phyloP scores from a whole-genome alignment of 2,888 invertebrate genomes.

The Noctua janthina region DNA sequence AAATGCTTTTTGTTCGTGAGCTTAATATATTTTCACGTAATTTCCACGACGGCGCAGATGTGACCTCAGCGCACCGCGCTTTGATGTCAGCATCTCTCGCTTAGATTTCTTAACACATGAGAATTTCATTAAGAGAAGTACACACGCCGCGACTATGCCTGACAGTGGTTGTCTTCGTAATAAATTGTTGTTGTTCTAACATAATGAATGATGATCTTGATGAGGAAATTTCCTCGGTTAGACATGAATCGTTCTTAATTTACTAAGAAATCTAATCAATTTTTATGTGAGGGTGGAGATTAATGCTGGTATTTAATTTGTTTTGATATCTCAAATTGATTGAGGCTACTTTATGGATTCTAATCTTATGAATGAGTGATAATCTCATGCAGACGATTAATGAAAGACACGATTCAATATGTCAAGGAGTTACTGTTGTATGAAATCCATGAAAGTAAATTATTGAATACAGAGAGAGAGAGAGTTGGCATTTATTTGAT shows the following conservation, averaged over 20 bases:
- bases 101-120: conserved; percentile 66
- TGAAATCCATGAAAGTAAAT: not conserved
- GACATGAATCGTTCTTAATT: conserved; percentile 18
- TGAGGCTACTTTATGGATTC: not conserved
- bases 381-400: not conserved
- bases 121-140: conserved; percentile 66
- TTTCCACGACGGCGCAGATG: conserved; percentile 67
- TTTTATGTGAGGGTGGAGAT: not conserved
- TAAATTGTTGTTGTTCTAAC: conserved; percentile 52
- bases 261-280: conserved; percentile 9
- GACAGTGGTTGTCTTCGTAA: conserved; percentile 55
- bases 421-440: not conserved
- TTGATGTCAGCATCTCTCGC: conserved; percentile 69
- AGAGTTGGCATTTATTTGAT: conserved; percentile 21
- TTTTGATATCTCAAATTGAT: not conserved
- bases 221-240: conserved; percentile 34
- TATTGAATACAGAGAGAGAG: conserved; percentile 8
- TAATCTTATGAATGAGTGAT: conserved; percentile 1
- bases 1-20: conserved; percentile 63
- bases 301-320: conserved; percentile 11
- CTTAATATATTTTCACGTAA: conserved; percentile 68
- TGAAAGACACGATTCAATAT: not conserved
- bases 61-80: conserved; percentile 55
- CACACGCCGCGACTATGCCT: conserved; percentile 36
- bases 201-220: conserved; percentile 48